Evolutionary conservation across 2,888 invertebrate species (phyloP).

Genomic region (Volucella bombylans): DNA sequence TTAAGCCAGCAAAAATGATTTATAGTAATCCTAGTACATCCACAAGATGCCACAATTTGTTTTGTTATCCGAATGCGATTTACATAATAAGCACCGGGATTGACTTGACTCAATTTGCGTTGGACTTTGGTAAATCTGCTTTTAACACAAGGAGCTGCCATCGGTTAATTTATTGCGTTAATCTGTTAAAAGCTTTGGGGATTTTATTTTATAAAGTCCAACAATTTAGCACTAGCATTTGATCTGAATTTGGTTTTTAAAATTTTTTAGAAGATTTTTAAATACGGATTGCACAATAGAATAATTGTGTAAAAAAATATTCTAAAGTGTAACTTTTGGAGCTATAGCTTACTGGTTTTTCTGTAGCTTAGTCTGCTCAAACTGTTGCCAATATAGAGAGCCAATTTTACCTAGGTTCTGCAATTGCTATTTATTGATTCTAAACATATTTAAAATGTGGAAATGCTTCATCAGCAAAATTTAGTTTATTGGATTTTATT

Average conservation of each 20-base stretch:
- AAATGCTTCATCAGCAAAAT: too few relatives aligned
- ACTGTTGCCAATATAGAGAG: too few relatives aligned
- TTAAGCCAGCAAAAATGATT: slow-evolving; percentile 48
- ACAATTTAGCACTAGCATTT: neutral
- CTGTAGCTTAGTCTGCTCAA: too few relatives aligned
- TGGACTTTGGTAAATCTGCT: slow-evolving; percentile 50
- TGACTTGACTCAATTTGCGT: slow-evolving; percentile 37
- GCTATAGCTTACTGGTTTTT: too few relatives aligned
- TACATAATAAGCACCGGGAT: slow-evolving; percentile 55
- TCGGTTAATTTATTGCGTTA: slow-evolving; percentile 59
- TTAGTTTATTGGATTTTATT: too few relatives aligned
- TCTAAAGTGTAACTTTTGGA: too few relatives aligned
- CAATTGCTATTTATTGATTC: too few relatives aligned
- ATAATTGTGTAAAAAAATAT: neutral
- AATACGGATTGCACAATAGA: neutral
- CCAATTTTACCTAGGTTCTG: too few relatives aligned
- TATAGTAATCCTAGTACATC: slow-evolving; percentile 38
- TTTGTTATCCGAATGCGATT: slow-evolving; percentile 47
- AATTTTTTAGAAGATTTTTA: neutral
- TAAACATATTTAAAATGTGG: too few relatives aligned
- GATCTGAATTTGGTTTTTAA: neutral
- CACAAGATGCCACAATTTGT: slow-evolving; percentile 36
- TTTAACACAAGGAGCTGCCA: slow-evolving; percentile 29
- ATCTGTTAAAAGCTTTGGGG: slow-evolving; percentile 61
- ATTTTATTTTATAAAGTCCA: neutral